Percentiles rank a stretch among this genome's conserved stretches.
Conservation (phyloP, 2,888 invertebrate species). For the Dolichopus griseipennis region DNA sequence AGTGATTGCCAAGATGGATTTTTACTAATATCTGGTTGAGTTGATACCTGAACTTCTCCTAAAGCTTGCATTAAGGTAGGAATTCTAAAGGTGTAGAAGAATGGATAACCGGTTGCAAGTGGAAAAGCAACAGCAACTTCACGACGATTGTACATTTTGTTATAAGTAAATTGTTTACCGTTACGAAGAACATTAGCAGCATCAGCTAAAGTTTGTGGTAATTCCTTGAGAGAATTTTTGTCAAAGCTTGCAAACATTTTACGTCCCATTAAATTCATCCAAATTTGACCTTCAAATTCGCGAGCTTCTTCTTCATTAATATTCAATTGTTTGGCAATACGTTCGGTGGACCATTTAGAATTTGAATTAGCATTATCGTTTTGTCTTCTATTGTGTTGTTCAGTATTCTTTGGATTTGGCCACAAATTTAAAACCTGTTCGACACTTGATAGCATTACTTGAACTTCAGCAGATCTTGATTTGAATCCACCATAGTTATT, state of each 20-base stretch:
- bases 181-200: constrained; percentile 39
- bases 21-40: constrained; percentile 21
- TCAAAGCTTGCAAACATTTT: constrained; percentile 48
- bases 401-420: constrained; percentile 28
- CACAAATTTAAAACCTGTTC: constrained; percentile 34
- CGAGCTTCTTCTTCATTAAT: constrained; percentile 47
- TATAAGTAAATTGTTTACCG: constrained; percentile 50
- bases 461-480: constrained; percentile 24
- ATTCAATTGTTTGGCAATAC: constrained; percentile 45
- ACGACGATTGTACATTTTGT: constrained; percentile 50
- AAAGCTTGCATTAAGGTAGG: constrained; percentile 50
- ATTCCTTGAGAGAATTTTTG: constrained; percentile 47
- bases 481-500: constrained; percentile 38
- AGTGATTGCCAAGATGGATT: constrained; percentile 21
- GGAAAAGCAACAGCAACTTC: constrained; percentile 59
- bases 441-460: constrained; percentile 43
- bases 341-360: constrained; percentile 13
- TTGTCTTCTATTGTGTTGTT: constrained; percentile 21
- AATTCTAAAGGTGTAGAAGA: constrained; percentile 52
- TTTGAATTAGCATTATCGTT: constrained; percentile 14
- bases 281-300: constrained; percentile 51
- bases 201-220: constrained; percentile 42
- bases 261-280: constrained; percentile 42
- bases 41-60: constrained; percentile 45
- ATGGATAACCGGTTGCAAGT: constrained; percentile 60